phyloP scores from a whole-genome alignment of 2,113 vertebrate species.

The Percopsis transmontana region DNA sequence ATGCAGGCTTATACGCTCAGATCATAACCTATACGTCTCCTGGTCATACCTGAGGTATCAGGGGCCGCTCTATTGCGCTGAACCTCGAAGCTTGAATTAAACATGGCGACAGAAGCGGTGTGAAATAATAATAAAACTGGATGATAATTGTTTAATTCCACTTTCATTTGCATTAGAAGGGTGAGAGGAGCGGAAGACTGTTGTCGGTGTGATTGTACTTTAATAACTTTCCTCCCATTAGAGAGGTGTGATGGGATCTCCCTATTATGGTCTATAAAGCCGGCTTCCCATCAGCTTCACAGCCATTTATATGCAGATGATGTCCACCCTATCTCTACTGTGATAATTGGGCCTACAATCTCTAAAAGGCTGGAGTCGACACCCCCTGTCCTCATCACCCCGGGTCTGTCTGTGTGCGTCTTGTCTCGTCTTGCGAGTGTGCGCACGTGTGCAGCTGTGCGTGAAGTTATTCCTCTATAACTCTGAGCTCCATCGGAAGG shows the following conservation, averaged over 20 bases:
- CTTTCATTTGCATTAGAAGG: constrained; percentile 71
- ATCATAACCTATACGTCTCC: no score
- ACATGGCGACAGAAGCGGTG: background rate
- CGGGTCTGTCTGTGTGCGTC: constrained; percentile 24
- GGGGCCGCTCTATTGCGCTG: no score
- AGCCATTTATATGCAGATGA: constrained; percentile 87
- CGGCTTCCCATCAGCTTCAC: constrained; percentile 71
- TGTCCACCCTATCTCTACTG: constrained; percentile 74
- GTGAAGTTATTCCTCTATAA: constrained; percentile 9
- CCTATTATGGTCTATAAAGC: constrained; percentile 72
- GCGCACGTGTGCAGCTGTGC: constrained; percentile 23
- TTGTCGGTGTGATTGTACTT: constrained; percentile 75
- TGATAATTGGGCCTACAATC: constrained; percentile 79
- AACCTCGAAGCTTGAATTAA: no score
- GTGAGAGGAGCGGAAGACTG: constrained; percentile 48
- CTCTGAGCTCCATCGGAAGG: constrained; percentile 20
- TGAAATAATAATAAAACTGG: constrained; percentile 68
- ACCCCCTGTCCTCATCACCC: constrained; percentile 55
- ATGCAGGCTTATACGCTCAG: no score
- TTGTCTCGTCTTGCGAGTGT: constrained; percentile 9
- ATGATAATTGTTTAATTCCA: constrained; percentile 76
- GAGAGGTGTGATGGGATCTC: constrained; percentile 73
- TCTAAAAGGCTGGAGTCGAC: constrained; percentile 71
- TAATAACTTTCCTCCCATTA: constrained; percentile 81
- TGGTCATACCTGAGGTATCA: no score